phyloP scores from a whole-genome alignment of 2,888 invertebrate species.

The Lochmaea capreae region DNA sequence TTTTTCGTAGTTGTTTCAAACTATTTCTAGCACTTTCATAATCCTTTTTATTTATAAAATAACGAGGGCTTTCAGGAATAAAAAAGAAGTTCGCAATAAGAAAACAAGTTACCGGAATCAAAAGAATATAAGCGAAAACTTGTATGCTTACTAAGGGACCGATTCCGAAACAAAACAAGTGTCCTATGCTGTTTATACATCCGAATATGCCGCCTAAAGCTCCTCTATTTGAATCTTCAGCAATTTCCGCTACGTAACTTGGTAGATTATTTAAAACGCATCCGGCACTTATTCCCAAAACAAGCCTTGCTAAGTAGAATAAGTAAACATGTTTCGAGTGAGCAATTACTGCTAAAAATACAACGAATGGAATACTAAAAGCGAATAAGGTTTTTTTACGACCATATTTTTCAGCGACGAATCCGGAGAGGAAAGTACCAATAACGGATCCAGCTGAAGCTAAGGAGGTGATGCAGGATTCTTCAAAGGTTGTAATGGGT shows the following conservation, averaged over 20 bases:
- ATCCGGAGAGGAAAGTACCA: not conserved
- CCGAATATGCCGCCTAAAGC: conserved; percentile 77
- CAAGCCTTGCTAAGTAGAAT: conserved; percentile 68
- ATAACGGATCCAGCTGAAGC: not conserved
- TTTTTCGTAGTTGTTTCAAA: conserved; percentile 9
- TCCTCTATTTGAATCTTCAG: conserved; percentile 82
- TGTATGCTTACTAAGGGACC: conserved; percentile 68
- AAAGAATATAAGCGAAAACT: conserved; percentile 26
- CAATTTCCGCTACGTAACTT: conserved; percentile 87
- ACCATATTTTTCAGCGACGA: conserved; percentile 61
- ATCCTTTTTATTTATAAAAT: conserved; percentile 62
- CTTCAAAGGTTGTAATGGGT: conserved; percentile 6
- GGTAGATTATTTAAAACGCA: conserved; percentile 79
- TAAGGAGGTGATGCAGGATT: not conserved
- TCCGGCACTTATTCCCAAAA: conserved; percentile 75
- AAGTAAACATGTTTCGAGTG: conserved; percentile 22
- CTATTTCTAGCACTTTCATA: conserved; percentile 67
- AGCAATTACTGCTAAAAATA: conserved; percentile 9
- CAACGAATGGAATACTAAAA: conserved; percentile 72
- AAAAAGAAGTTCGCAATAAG: conserved; percentile 32
- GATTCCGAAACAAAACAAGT: conserved; percentile 74
- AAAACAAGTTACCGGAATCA: conserved; percentile 35
- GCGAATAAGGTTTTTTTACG: conserved; percentile 75
- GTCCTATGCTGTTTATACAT: conserved; percentile 75
- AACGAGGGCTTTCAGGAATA: conserved; percentile 47